These are phyloP conservation scores for Prenolepis imparis DNA, from an alignment of 2,888 invertebrate species.

Conservation along the genomic window DNA sequence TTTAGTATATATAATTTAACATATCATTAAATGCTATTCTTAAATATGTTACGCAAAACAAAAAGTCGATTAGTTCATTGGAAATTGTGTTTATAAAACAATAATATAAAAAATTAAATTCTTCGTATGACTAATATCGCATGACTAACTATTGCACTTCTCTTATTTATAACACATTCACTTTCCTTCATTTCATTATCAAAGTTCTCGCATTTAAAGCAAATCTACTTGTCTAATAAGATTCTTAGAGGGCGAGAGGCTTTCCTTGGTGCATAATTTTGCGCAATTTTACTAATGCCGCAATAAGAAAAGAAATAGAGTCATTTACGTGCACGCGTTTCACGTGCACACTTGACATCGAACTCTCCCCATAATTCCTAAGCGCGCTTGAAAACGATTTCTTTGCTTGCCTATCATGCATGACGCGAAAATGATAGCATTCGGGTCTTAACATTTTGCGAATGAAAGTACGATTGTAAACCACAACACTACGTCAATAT, in stretches of 20 bases:
- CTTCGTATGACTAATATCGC: not conserved
- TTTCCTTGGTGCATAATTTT: constrained; percentile 16
- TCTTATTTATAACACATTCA: not conserved
- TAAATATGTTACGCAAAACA: not conserved
- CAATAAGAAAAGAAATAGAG: constrained; percentile 35
- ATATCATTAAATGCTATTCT: not conserved
- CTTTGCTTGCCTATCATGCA: constrained; percentile 43
- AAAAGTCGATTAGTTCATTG: not conserved
- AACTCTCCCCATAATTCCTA: constrained; percentile 45
- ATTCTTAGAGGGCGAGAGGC: not conserved
- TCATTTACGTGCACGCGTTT: constrained; percentile 33
- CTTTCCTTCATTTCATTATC: not conserved
- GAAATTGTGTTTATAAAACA: not conserved
- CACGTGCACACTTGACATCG: constrained; percentile 49
- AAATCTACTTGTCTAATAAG: not conserved
- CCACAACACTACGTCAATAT: not conserved
- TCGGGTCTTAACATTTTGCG: not conserved
- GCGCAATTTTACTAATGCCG: constrained; percentile 9
- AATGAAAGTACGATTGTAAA: constrained; percentile 4
- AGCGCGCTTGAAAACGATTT: constrained; percentile 18
- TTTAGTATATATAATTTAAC: not conserved
- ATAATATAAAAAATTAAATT: not conserved
- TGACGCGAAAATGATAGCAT: constrained; percentile 28
- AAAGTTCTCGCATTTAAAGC: not conserved
- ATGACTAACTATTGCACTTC: not conserved